Percentiles rank a stretch among this genome's conserved stretches.
Evolutionary conservation across 1,140 invertebrate genomes (phyloP).

Genomic region (Sweltsa coloradensis): DNA sequence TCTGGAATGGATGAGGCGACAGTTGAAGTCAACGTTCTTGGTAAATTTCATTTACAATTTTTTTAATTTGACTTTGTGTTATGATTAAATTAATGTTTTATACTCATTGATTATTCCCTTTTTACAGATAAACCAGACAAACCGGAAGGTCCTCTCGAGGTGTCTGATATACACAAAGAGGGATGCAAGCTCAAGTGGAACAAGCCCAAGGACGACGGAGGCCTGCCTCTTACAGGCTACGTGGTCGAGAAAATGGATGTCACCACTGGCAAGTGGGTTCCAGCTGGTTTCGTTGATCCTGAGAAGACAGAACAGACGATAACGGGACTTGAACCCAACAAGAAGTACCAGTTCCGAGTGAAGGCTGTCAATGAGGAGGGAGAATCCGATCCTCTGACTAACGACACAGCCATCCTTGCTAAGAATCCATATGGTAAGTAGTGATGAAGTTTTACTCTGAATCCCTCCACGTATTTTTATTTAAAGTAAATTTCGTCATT

Average conservation of each 20-base stretch:
- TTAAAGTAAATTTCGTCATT: no score
- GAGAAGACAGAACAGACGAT: slow-evolving; percentile 76
- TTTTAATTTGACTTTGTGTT: not conserved
- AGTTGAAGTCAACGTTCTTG: slow-evolving; percentile 85
- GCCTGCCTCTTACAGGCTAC: slow-evolving; percentile 79
- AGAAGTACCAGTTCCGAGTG: slow-evolving; percentile 91
- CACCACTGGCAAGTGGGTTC: slow-evolving; percentile 74
- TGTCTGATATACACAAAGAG: slow-evolving; percentile 86
- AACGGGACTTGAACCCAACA: slow-evolving; percentile 78
- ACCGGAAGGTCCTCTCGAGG: slow-evolving; percentile 88
- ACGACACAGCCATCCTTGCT: slow-evolving; percentile 71
- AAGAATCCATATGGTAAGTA: slow-evolving; percentile 89
- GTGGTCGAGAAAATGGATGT: slow-evolving; percentile 88
- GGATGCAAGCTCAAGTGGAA: slow-evolving; percentile 93
- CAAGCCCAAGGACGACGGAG: slow-evolving; percentile 90
- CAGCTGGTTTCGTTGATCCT: slow-evolving; percentile 73
- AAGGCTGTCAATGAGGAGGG: slow-evolving; percentile 93
- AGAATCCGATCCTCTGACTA: slow-evolving; percentile 84
- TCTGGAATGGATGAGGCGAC: slow-evolving; percentile 89
- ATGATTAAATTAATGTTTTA: not conserved
- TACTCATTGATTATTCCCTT: no score
- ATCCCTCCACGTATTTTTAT: no score
- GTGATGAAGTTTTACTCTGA: no score
- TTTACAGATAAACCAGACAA: slow-evolving; percentile 77
- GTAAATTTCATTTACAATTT: slow-evolving; percentile 31